Evolutionary conservation across 1,140 invertebrate genomes (phyloP).

Genomic region (Hetaerina americana): DNA sequence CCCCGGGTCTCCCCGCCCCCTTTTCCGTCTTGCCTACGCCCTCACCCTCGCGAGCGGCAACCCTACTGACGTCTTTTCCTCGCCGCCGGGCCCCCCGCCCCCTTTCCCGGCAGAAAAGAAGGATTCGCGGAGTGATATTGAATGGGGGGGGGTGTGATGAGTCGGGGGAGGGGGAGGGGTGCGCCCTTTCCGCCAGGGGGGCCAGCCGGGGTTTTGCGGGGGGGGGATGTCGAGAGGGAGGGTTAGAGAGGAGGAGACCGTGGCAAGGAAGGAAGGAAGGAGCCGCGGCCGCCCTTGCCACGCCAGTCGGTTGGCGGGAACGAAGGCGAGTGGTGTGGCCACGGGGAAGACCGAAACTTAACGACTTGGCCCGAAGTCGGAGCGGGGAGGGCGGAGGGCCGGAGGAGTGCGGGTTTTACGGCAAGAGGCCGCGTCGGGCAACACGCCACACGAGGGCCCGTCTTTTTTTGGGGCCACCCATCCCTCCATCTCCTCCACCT

Average conservation of each 20-base stretch:
- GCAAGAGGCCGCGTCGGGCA: not conserved
- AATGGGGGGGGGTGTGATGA: conserved; percentile 2
- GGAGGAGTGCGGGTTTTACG: not conserved
- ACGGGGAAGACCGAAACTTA: conserved; percentile 6
- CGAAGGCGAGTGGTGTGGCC: conserved; percentile 6
- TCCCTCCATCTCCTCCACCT: not conserved
- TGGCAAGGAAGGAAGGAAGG: not conserved
- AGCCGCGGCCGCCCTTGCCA: not conserved
- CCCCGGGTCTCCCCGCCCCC: not conserved
- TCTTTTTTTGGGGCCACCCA: not conserved
- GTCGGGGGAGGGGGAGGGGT: not conserved
- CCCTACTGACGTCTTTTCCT: not conserved
- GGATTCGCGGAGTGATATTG: conserved; percentile 5
- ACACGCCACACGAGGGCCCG: not conserved
- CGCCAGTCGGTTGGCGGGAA: conserved; percentile 8
- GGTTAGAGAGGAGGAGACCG: not conserved
- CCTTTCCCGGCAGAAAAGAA: not conserved
- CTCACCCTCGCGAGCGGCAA: not conserved
- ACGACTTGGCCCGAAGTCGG: conserved; percentile 5
- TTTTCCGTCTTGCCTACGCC: not conserved
- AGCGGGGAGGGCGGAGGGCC: not conserved
- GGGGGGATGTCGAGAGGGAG: not conserved
- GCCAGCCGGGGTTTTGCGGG: not conserved
- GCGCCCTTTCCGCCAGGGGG: not conserved
- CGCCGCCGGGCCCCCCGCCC: not conserved